phyloP scores from a whole-genome alignment of 1,140 invertebrate genomes.

The Parapsyche elsis region DNA sequence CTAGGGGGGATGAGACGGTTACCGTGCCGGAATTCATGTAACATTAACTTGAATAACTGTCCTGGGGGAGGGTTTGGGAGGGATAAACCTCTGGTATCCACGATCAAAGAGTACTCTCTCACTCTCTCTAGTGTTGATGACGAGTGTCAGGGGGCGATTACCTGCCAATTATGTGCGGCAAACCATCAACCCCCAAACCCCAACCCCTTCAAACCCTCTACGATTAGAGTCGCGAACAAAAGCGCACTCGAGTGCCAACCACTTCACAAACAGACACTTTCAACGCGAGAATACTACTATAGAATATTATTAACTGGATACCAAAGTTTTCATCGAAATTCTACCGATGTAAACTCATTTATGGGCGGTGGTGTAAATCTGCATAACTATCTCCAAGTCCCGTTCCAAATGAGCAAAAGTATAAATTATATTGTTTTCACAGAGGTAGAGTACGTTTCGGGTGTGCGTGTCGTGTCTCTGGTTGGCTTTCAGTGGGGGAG shows the following conservation, averaged over 20 bases:
- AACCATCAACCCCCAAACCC: constrained; percentile 17
- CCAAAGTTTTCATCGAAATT: too few species aligned
- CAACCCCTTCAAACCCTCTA: too few species aligned
- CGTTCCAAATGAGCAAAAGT: too few species aligned
- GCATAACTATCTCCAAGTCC: too few species aligned
- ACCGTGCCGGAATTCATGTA: constrained; percentile 52
- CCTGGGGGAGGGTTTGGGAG: background rate
- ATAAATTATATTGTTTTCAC: too few species aligned
- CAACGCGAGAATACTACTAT: too few species aligned
- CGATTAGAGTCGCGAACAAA: constrained; percentile 3
- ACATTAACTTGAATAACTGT: constrained; percentile 56
- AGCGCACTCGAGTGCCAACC: background rate
- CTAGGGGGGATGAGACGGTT: background rate
- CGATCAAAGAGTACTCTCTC: constrained; percentile 38
- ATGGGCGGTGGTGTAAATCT: too few species aligned
- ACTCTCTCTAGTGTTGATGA: background rate
- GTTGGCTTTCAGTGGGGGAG: background rate
- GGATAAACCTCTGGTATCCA: background rate
- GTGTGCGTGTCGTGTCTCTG: too few species aligned
- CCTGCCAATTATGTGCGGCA: constrained; percentile 52
- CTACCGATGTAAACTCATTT: too few species aligned
- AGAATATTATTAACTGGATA: too few species aligned
- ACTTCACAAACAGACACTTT: too few species aligned
- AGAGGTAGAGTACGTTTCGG: background rate
- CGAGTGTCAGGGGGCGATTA: constrained; percentile 45